Conservation (phyloP, 2,113 vertebrate genomes). For the Raja brachyura region DNA sequence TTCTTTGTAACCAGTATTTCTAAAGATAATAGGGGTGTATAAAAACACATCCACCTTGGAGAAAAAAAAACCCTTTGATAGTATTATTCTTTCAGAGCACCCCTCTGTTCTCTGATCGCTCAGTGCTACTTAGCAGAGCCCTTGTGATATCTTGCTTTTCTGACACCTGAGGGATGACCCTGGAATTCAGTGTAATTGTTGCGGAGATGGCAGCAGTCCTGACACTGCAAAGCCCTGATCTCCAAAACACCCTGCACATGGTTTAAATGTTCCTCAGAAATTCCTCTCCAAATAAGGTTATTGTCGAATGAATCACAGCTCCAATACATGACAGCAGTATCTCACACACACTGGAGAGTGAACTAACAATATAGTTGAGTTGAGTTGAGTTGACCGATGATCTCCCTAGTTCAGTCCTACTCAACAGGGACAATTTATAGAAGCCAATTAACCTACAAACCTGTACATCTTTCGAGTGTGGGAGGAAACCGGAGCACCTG, state of each 20-base stretch:
- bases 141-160: background rate
- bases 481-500: no score
- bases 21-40: background rate
- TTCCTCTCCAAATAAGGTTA: background rate
- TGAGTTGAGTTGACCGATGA: no score
- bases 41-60: background rate
- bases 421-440: no score
- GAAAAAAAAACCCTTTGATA: no score
- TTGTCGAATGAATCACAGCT: background rate
- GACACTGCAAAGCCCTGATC: background rate
- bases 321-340: background rate
- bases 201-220: no score
- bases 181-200: background rate
- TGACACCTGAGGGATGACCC: background rate
- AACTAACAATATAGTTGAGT: background rate
- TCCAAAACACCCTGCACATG: background rate
- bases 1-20: no score
- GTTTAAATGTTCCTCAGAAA: background rate
- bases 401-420: no score
- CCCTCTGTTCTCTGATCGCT: background rate
- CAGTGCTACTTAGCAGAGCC: background rate
- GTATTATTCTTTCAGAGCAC: background rate
- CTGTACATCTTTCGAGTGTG: no score
- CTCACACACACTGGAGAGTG: background rate
- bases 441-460: no score